Evolutionary conservation across 2,797 vertebrate species (phyloP).

Genomic region (Triplophysa bombifrons): DNA sequence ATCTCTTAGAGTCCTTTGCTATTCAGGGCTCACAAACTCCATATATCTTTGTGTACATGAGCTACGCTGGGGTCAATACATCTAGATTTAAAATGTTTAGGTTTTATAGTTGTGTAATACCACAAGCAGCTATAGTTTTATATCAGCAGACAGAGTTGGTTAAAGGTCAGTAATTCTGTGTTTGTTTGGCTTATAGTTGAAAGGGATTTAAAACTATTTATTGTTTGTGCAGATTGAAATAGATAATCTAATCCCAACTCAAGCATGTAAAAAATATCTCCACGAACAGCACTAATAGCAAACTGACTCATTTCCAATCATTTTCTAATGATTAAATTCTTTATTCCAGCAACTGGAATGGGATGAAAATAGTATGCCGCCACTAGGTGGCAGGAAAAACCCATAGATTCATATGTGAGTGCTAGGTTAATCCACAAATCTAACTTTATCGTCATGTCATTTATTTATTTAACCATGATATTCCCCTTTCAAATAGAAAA

Average conservation of each 20-base stretch:
- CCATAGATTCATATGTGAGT: constrained; percentile 8
- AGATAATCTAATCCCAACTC: background rate
- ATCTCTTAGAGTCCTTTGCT: background rate
- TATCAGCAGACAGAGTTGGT: background rate
- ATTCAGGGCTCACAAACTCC: background rate
- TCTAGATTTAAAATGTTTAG: background rate
- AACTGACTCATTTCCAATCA: background rate
- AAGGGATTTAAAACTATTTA: constrained; percentile 22
- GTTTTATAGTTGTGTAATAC: constrained; percentile 25
- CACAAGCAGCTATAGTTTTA: constrained; percentile 12
- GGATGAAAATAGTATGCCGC: background rate
- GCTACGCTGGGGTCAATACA: background rate
- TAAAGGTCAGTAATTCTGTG: constrained; percentile 7
- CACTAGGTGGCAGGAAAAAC: constrained; percentile 71
- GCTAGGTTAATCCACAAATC: constrained; percentile 6
- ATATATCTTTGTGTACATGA: background rate
- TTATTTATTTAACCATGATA: background rate
- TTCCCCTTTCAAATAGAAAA: background rate
- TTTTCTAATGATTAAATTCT: background rate
- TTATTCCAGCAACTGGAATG: background rate
- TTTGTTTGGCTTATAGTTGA: background rate
- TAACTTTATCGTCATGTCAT: background rate
- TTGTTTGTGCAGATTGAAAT: background rate
- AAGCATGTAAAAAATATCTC: background rate
- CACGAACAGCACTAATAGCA: background rate